Evolutionary conservation across 2,888 invertebrate genomes (phyloP), one percentile per base, ranked within the genome.

Genomic region (Diarsia brunnea): DNA sequence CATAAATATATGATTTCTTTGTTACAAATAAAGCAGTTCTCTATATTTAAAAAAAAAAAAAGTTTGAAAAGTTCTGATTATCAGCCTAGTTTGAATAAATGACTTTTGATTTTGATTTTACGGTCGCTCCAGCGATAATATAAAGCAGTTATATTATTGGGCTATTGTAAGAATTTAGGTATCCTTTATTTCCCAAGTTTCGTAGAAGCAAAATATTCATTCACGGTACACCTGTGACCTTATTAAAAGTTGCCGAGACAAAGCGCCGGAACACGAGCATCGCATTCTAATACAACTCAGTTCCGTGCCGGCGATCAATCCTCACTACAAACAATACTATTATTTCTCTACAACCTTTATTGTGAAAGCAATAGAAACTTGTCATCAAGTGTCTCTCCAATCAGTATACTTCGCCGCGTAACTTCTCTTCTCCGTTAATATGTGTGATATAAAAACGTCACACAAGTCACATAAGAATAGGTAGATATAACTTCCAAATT

Each of bases 311-410:
- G 38, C 81, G 80, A 88, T 89, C 85, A 88, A 83, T 89, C 87
- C 74, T 84, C 72, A 75, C 78, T 79, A 81, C 78, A 72, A 81
- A 85, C 78, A 84, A 84, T 78, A 74, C 72, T 68, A 79, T 79
- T 75, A 86, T 85, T 87, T 84, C 81, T 79, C 82, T 85, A 84
- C 78, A 87, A 75, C 81, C 85, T 87, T 87, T 87, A 89, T 88
- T 87, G 87, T 73, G 82, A 89, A 86, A 90, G 84, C 87, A 87
- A 91, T 90, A 88, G 74, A 89, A 91, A 91, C 87, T 90, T 91
- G 80, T 73, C 84, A 81, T 85, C 84, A 87, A 89, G 87, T 88
- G 89, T 88, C 88, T 86, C 87, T 89, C 84, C 89, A 87, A 90
- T 88, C 88, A 89, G 79, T 73, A 82, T 90, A 91, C 86, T 90